phyloP scores from a whole-genome alignment of 2,797 vertebrate genomes.

The Lagocephalus sceleratus region DNA sequence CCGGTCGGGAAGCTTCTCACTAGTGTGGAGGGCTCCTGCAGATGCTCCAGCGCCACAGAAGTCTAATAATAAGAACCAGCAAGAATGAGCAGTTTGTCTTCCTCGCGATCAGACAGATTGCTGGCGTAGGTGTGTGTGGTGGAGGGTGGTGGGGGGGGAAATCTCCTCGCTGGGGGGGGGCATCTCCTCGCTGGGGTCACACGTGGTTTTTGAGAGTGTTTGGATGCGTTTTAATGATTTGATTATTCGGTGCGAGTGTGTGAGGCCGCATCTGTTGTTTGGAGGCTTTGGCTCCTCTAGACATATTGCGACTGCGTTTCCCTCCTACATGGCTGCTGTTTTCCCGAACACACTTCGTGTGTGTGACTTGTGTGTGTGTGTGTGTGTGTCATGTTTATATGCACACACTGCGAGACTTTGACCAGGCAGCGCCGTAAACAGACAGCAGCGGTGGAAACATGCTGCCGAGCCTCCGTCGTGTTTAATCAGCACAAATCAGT shows the following conservation, averaged over 20 bases:
- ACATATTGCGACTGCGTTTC: constrained; percentile 51
- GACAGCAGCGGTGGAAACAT: constrained; percentile 63
- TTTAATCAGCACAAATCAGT: constrained; percentile 48
- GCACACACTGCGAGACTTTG: constrained; percentile 59
- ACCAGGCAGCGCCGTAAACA: constrained; percentile 63
- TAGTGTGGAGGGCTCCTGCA: too few species aligned
- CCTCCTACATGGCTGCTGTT: constrained; percentile 74
- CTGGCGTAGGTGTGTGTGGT: constrained; percentile 55
- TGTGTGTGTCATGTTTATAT: constrained; percentile 63
- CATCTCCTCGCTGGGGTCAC: constrained; percentile 18
- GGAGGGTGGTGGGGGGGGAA: constrained; percentile 37
- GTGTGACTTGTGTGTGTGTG: constrained; percentile 5
- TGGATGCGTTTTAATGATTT: constrained; percentile 32
- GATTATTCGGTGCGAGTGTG: constrained; percentile 33
- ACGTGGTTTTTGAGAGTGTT: constrained; percentile 34
- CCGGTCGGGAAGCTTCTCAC: too few species aligned
- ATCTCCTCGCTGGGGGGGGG: constrained; percentile 10
- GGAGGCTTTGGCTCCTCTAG: constrained; percentile 55
- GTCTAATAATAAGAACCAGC: constrained; percentile 10
- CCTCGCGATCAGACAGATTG: constrained; percentile 59
- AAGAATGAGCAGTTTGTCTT: constrained; percentile 35
- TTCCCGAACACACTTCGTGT: constrained; percentile 40
- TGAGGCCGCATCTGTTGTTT: constrained; percentile 63
- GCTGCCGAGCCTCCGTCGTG: constrained; percentile 52
- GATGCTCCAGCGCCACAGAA: too few species aligned